These are phyloP conservation scores for Drosophila subsilvestris DNA, from an alignment of 2,888 invertebrate species.

Conservation along the genomic window DNA sequence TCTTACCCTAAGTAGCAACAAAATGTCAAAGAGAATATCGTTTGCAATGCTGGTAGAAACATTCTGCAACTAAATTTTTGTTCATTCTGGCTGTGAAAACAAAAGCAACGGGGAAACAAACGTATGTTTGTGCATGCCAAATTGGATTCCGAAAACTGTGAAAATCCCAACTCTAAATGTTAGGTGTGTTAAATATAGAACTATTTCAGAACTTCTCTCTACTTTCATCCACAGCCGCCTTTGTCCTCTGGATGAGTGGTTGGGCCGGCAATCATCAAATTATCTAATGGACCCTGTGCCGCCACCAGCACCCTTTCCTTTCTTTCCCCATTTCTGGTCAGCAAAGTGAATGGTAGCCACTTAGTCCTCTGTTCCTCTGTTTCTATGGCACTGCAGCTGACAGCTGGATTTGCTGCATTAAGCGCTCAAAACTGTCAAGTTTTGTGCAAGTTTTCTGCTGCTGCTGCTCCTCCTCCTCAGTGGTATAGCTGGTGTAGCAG, in stretches of 20 bases:
- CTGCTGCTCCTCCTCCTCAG: neutral
- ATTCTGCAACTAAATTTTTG: neutral
- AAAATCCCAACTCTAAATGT: neutral
- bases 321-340: neutral
- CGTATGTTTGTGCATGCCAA: neutral
- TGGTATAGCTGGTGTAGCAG: neutral
- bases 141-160: neutral
- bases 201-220: neutral
- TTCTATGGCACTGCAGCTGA: conserved; percentile 17
- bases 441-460: conserved; percentile 6
- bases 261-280: conserved; percentile 25
- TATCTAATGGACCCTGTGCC: conserved; percentile 32
- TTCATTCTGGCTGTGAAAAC: neutral
- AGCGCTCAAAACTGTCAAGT: conserved; percentile 34
- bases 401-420: conserved; percentile 47
- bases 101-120: neutral
- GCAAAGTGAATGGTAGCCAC: conserved; percentile 22
- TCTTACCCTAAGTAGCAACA: neutral
- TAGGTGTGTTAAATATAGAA: neutral
- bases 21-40: neutral
- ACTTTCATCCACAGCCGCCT: neutral
- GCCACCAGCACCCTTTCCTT: neutral
- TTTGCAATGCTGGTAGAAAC: neutral
- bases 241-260: conserved; percentile 6
- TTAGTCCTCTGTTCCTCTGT: neutral